A percentile compares a stretch with the other conserved stretches of the same genome.
Conservation (phyloP, 2,797 vertebrate species). For the Coregonus suidteri region DNA sequence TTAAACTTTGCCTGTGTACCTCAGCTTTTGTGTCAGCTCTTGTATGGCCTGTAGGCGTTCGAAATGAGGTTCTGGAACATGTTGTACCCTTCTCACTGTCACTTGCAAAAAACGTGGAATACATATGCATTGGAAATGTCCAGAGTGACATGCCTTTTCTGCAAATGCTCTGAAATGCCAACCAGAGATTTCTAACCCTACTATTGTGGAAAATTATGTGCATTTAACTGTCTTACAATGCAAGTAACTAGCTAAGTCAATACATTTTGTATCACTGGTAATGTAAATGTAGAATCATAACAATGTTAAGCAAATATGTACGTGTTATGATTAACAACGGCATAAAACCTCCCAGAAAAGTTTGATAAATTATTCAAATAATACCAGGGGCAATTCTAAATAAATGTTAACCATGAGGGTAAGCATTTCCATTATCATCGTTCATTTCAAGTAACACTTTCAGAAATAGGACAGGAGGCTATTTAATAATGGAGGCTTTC, state of each 20-base stretch:
- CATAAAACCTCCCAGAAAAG: too few relatives aligned
- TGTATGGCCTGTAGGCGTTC: neutral
- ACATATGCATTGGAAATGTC: slow-evolving; percentile 41
- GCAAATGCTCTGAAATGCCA: slow-evolving; percentile 12
- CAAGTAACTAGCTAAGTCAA: neutral
- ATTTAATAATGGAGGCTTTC: slow-evolving; percentile 77
- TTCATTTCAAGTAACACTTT: slow-evolving; percentile 35
- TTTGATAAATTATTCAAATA: slow-evolving; percentile 38
- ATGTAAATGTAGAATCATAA: too few relatives aligned
- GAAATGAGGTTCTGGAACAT: neutral
- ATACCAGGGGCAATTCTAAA: slow-evolving; percentile 26
- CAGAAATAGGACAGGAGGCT: slow-evolving; percentile 71
- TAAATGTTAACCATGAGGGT: slow-evolving; percentile 25
- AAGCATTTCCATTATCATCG: slow-evolving; percentile 33
- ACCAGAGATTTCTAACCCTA: neutral
- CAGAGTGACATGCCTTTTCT: slow-evolving; percentile 28
- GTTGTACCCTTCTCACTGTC: neutral
- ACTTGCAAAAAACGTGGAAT: slow-evolving; percentile 46
- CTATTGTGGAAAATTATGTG: neutral
- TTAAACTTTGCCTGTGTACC: too few relatives aligned
- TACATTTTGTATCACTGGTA: neutral
- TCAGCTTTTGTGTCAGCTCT: neutral
- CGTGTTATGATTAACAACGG: neutral
- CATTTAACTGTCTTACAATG: neutral
- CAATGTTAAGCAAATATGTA: too few relatives aligned